Percentiles rank a stretch among this genome's conserved stretches.
phyloP scores from a whole-genome alignment of 2,888 invertebrate genomes.

The Leptopilina syphax region DNA sequence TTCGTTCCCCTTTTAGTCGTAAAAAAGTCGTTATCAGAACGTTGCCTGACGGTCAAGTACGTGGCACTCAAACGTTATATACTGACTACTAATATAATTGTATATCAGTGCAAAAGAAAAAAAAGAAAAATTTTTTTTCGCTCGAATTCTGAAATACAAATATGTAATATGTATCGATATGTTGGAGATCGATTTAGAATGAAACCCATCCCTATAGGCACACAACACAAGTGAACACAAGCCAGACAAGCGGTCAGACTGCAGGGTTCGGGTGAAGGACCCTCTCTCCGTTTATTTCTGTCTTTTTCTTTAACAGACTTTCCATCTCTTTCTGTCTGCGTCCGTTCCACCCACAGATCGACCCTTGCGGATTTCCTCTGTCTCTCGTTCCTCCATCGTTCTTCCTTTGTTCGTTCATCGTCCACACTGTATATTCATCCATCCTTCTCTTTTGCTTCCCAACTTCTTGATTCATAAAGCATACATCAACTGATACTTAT shows the following conservation, averaged over 20 bases:
- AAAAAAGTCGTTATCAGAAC: constrained; percentile 60
- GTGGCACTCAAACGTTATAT: constrained; percentile 63
- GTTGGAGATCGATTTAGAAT: background rate
- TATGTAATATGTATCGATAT: too few species aligned
- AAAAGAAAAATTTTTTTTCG: too few species aligned
- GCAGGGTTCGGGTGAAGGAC: constrained; percentile 66
- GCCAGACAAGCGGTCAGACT: constrained; percentile 54
- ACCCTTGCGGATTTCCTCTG: constrained; percentile 49
- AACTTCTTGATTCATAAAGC: constrained; percentile 41
- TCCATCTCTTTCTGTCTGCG: constrained; percentile 42
- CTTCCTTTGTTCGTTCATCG: constrained; percentile 42
- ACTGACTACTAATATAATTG: constrained; percentile 63
- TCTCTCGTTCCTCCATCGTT: constrained; percentile 52
- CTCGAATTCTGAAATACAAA: too few species aligned
- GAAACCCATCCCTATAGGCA: constrained; percentile 44
- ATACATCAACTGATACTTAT: constrained; percentile 58
- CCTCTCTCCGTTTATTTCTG: constrained; percentile 48
- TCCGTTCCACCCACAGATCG: constrained; percentile 44
- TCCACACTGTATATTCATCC: constrained; percentile 34
- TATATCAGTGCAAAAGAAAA: too few species aligned
- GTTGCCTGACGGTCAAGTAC: constrained; percentile 56
- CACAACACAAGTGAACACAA: constrained; percentile 1
- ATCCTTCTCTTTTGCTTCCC: constrained; percentile 22
- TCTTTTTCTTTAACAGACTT: constrained; percentile 32
- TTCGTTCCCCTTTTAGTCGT: constrained; percentile 46